A percentile compares a stretch with the other conserved stretches of the same genome.
These are phyloP conservation scores for Bubalus kerabau DNA, from an alignment of 2,113 vertebrate genomes.

Conservation along the genomic window DNA sequence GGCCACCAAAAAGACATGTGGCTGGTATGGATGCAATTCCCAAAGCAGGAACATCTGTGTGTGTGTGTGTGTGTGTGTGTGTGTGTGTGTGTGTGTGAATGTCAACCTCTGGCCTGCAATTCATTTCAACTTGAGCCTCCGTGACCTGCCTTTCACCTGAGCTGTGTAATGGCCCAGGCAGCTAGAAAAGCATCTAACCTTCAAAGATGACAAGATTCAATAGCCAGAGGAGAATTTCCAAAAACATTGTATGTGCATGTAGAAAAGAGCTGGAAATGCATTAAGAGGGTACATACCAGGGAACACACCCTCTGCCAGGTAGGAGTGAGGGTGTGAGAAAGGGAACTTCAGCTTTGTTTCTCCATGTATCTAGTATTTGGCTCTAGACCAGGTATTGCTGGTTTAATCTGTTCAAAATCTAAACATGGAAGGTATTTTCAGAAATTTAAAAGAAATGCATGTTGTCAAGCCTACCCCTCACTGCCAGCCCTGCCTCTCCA, in stretches of 20 bases:
- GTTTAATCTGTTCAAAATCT: neutral
- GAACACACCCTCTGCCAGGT: fast-evolving
- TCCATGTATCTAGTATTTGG: neutral
- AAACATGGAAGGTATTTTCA: neutral
- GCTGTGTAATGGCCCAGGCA: neutral
- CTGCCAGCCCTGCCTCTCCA: neutral
- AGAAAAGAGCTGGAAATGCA: neutral
- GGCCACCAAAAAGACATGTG: neutral
- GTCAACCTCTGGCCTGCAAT: neutral
- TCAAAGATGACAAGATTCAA: neutral
- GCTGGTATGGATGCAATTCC: neutral
- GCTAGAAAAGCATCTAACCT: no score
- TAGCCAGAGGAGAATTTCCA: neutral
- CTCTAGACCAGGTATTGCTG: neutral
- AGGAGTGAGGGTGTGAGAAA: neutral
- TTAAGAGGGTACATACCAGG: neutral
- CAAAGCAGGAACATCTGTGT: neutral
- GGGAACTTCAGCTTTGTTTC: neutral
- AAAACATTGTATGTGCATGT: neutral
- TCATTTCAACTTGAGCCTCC: neutral
- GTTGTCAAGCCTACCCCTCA: neutral
- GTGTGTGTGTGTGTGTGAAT: neutral
- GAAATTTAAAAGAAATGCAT: neutral
- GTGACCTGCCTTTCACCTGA: neutral
- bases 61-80: fast-evolving